Conservation (phyloP, 1,140 invertebrate species). For the Drosophila bipectinata region DNA sequence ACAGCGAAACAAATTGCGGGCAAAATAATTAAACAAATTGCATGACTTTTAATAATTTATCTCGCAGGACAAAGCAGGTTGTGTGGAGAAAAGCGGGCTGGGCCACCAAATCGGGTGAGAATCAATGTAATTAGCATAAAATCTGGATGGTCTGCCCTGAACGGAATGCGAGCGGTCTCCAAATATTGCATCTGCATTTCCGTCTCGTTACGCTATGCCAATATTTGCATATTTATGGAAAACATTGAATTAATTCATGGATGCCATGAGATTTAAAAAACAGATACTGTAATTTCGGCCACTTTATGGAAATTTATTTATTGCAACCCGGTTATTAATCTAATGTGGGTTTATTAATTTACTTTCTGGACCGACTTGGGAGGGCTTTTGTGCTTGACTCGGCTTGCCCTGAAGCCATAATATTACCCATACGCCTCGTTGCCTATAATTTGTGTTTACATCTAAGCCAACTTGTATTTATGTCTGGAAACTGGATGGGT, state of each 20-base stretch:
- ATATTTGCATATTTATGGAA: conserved; percentile 6
- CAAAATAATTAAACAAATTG: conserved; percentile 64
- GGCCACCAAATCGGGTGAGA: conserved; percentile 44
- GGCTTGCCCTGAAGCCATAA: neutral
- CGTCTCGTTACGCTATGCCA: conserved; percentile 22
- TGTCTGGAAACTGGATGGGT: neutral
- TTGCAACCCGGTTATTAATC: neutral
- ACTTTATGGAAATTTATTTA: neutral
- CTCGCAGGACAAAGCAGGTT: neutral
- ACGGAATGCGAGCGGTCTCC: neutral
- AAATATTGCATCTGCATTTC: conserved; percentile 40
- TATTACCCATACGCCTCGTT: neutral
- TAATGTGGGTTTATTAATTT: neutral
- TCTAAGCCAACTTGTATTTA: neutral
- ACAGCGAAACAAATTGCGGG: conserved; percentile 4
- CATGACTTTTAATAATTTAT: conserved; percentile 62
- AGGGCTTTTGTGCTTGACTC: neutral
- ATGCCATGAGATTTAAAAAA: conserved; percentile 1
- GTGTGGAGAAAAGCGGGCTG: conserved; percentile 9
- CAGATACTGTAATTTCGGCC: neutral
- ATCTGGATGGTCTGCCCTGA: conserved; percentile 13
- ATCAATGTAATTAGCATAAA: conserved; percentile 60
- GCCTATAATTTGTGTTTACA: conserved; percentile 9
- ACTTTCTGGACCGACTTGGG: neutral
- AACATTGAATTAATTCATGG: conserved; percentile 12